A percentile compares a stretch with the other conserved stretches of the same genome.
Evolutionary conservation across 2,888 invertebrate genomes (phyloP).

Genomic region (Hyposoter dolosus): DNA sequence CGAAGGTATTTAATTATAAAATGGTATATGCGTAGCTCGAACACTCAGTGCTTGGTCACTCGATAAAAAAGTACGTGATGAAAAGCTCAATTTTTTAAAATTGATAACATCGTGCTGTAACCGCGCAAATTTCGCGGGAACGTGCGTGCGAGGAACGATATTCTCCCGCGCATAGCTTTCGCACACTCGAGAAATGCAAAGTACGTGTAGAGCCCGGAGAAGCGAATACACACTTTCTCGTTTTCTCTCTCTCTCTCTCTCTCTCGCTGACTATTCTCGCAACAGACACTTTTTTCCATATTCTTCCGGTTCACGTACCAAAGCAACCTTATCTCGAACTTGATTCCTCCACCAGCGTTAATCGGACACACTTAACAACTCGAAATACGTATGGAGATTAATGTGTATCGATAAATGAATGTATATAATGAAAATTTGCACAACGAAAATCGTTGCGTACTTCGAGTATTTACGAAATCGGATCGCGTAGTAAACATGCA

Average conservation of each 20-base stretch:
- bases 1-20: not conserved
- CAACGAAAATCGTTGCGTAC: constrained; percentile 24
- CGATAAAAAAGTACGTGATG: not conserved
- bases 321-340: constrained; percentile 45
- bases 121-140: constrained; percentile 52
- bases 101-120: constrained; percentile 13
- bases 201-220: constrained; percentile 40
- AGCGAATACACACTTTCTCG: constrained; percentile 50
- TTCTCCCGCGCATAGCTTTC: constrained; percentile 63
- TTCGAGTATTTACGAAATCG: constrained; percentile 22
- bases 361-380: constrained; percentile 1
- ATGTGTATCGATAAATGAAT: not conserved
- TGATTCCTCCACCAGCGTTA: constrained; percentile 16
- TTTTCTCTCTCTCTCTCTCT: constrained; percentile 44
- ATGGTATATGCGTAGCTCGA: not conserved
- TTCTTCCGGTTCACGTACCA: constrained; percentile 43
- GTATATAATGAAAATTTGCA: not conserved
- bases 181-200: constrained; percentile 41
- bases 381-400: not conserved
- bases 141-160: constrained; percentile 49
- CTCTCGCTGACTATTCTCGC: constrained; percentile 51
- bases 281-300: constrained; percentile 66
- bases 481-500: not conserved
- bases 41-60: not conserved
- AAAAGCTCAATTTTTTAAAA: constrained; percentile 3